Percentiles rank a stretch among this genome's conserved stretches.
These are phyloP conservation scores for Andrena bucephala DNA, from an alignment of 2,888 invertebrate genomes.

Conservation along the genomic window DNA sequence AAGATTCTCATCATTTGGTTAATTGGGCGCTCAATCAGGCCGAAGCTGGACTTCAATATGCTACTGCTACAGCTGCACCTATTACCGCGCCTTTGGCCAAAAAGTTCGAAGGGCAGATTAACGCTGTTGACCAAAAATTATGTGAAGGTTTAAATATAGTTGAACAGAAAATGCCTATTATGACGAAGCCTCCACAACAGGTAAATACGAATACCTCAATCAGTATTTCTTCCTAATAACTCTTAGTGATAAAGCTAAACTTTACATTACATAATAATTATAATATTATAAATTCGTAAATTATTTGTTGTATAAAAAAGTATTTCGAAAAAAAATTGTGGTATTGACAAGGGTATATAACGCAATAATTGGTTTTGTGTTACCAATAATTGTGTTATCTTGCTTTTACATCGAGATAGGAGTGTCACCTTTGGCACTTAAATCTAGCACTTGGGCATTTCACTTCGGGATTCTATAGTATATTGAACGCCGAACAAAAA, in stretches of 20 bases:
- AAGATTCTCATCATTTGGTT: constrained; percentile 86
- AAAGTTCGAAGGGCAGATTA: constrained; percentile 86
- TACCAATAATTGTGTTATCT: too few relatives aligned
- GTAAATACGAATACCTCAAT: constrained; percentile 77
- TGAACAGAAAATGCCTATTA: constrained; percentile 86
- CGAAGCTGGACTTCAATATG: constrained; percentile 86
- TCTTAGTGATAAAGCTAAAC: background rate
- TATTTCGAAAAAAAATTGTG: too few relatives aligned
- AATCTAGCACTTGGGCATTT: too few relatives aligned
- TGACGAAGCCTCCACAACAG: constrained; percentile 87
- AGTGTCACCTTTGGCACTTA: too few relatives aligned
- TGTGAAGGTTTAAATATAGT: constrained; percentile 87
- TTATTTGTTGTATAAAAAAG: too few relatives aligned
- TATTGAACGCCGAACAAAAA: too few relatives aligned
- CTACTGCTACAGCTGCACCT: constrained; percentile 86
- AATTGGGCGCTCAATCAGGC: constrained; percentile 87
- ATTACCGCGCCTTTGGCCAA: constrained; percentile 86
- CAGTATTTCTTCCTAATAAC: background rate
- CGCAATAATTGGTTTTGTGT: too few relatives aligned
- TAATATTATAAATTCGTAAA: too few relatives aligned
- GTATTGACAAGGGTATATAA: too few relatives aligned
- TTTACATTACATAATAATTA: too few relatives aligned
- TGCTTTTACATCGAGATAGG: too few relatives aligned
- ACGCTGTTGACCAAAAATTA: constrained; percentile 86
- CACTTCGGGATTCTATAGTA: too few relatives aligned